These are phyloP conservation scores for Pluvialis apricaria DNA, from an alignment of 2,113 vertebrate species.

Conservation along the genomic window DNA sequence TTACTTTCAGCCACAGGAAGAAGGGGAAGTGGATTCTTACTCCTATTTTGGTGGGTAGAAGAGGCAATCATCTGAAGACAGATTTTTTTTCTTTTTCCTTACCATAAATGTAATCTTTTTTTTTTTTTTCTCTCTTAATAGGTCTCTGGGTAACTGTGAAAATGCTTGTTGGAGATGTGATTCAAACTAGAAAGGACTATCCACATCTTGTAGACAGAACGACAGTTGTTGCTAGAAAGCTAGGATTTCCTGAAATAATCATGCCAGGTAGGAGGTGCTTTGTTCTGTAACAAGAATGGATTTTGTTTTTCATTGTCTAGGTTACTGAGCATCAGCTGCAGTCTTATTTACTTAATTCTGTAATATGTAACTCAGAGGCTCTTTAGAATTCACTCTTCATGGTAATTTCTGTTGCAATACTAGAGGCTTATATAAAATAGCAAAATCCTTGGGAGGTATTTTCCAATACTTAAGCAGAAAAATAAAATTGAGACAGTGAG, in stretches of 20 bases:
- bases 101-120: neutral
- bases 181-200: constrained; percentile 93
- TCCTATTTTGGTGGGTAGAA: neutral
- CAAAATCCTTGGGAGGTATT: neutral
- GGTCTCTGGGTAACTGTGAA: constrained; percentile 98
- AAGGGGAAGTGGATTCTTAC: neutral
- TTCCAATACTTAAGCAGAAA: neutral
- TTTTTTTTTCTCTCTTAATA: neutral
- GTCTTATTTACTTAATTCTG: neutral
- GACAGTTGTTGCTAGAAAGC: constrained; percentile 91
- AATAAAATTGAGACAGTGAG: neutral
- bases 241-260: constrained; percentile 98
- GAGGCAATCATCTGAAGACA: neutral
- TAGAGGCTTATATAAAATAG: neutral
- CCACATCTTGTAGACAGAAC: constrained; percentile 96
- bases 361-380: neutral
- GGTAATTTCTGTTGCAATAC: neutral
- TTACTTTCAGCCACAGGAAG: neutral
- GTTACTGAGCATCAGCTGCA: neutral
- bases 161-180: constrained; percentile 90
- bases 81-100: neutral
- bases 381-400: neutral
- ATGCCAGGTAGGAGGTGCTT: constrained; percentile 85
- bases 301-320: neutral
- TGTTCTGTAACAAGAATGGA: neutral